Conservation (phyloP, 2,113 vertebrate genomes). For the Osmerus eperlanus region DNA sequence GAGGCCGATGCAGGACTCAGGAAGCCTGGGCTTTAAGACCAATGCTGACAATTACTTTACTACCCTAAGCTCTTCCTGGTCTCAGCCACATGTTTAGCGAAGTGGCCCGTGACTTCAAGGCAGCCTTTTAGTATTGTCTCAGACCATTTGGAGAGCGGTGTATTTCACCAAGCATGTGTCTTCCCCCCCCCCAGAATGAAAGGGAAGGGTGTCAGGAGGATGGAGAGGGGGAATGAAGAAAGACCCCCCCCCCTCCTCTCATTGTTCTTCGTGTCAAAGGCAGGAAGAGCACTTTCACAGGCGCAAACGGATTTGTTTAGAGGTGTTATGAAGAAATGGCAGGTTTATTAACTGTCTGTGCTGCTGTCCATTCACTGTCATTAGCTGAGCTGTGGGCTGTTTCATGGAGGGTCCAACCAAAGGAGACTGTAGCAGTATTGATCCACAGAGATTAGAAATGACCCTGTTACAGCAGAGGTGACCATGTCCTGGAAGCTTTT, state of each 20-base stretch:
- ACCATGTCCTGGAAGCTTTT: no score
- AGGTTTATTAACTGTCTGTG: slow-evolving; percentile 23
- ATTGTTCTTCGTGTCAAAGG: slow-evolving; percentile 40
- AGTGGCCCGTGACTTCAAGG: no score
- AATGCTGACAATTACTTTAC: background rate
- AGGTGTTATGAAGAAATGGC: slow-evolving; percentile 33
- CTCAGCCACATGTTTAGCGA: background rate
- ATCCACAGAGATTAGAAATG: no score
- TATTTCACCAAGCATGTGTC: background rate
- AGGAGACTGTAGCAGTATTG: no score
- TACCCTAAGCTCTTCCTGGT: background rate
- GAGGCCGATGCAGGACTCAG: no score
- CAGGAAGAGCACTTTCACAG: slow-evolving; percentile 62
- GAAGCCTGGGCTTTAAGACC: background rate
- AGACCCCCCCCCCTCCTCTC: slow-evolving; percentile 35
- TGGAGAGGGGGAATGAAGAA: slow-evolving; percentile 17
- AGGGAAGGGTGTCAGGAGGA: background rate
- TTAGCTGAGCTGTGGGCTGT: background rate
- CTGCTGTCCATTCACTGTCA: slow-evolving; percentile 2
- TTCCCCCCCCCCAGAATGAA: background rate
- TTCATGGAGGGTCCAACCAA: no score
- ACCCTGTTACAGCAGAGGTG: no score
- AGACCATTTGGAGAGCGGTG: background rate
- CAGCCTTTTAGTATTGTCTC: background rate
- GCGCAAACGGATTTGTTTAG: slow-evolving; percentile 45